phyloP scores from a whole-genome alignment of 2,113 vertebrate genomes.

The Scophthalmus maximus region DNA sequence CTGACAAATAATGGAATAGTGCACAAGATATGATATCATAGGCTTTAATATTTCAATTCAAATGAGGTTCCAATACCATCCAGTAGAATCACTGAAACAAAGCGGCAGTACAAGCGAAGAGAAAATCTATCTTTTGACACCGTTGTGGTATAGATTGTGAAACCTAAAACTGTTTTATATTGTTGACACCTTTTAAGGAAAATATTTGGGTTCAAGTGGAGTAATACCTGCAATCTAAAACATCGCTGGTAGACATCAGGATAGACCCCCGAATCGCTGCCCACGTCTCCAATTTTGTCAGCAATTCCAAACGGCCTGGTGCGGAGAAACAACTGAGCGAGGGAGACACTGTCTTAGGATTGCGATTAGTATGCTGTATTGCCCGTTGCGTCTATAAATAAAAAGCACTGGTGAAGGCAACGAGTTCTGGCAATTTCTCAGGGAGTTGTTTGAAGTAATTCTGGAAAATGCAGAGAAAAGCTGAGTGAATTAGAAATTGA shows the following conservation, averaged over 20 bases:
- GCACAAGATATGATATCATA: too few species aligned
- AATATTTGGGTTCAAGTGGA: constrained; percentile 15
- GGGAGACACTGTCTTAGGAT: background rate
- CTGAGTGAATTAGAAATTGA: constrained; percentile 31
- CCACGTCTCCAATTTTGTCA: constrained; percentile 22
- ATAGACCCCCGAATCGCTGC: constrained; percentile 10
- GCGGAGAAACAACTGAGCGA: constrained; percentile 12
- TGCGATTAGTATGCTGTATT: constrained; percentile 41
- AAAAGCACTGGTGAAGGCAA: constrained; percentile 12
- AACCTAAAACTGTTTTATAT: background rate
- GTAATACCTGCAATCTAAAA: constrained; percentile 16
- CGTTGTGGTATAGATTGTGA: background rate
- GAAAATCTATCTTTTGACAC: background rate
- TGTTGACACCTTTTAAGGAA: background rate
- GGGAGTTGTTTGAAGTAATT: constrained; percentile 23
- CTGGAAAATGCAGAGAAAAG: constrained; percentile 4
- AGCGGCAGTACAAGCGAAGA: background rate
- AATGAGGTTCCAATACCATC: background rate
- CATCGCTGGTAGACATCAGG: constrained; percentile 20
- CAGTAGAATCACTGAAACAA: background rate
- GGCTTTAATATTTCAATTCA: constrained; percentile 4
- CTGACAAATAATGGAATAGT: too few species aligned
- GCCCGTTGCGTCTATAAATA: constrained; percentile 30
- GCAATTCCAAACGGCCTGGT: constrained; percentile 3
- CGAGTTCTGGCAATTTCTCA: constrained; percentile 15